Evolutionary conservation across 2,113 vertebrate genomes (phyloP).

Genomic region (Piaya cayana): DNA sequence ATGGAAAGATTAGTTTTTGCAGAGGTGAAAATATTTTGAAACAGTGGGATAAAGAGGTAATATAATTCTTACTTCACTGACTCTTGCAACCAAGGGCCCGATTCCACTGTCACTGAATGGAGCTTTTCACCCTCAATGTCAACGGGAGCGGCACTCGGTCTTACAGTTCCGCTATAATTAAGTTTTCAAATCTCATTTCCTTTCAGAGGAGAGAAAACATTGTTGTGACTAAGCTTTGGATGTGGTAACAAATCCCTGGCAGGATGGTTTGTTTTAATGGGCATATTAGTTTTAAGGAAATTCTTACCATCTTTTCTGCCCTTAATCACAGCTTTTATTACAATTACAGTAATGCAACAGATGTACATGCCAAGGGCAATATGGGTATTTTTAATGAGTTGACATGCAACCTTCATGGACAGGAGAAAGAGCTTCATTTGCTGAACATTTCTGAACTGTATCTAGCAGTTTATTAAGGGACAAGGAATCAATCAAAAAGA

Average conservation of each 20-base stretch:
- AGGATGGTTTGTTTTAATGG: conserved; percentile 68
- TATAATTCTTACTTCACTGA: not conserved
- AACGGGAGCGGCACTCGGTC: not conserved
- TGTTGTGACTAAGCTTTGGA: conserved; percentile 74
- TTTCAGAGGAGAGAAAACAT: conserved; percentile 70
- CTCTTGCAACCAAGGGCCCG: not conserved
- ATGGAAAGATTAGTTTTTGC: conserved; percentile 9
- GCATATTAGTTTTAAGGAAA: conserved; percentile 69
- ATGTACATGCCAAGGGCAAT: conserved; percentile 66
- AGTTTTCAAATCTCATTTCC: conserved; percentile 72
- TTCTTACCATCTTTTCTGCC: conserved; percentile 67
- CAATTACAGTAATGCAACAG: conserved; percentile 63
- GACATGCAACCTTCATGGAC: conserved; percentile 50
- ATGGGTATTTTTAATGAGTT: conserved; percentile 70
- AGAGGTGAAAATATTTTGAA: conserved; percentile 32
- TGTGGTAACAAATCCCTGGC: conserved; percentile 72
- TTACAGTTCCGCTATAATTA: conserved; percentile 49
- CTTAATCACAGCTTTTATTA: conserved; percentile 69
- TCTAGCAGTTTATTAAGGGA: conserved; percentile 34
- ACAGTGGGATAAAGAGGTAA: not conserved
- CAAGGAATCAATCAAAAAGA: not conserved
- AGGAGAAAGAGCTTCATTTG: conserved; percentile 49
- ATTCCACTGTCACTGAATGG: not conserved
- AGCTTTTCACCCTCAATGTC: conserved; percentile 8
- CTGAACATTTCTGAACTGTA: not conserved